Evolutionary conservation across 1,140 invertebrate genomes (phyloP).

Genomic region (Aphaenogaster ashmeadi): DNA sequence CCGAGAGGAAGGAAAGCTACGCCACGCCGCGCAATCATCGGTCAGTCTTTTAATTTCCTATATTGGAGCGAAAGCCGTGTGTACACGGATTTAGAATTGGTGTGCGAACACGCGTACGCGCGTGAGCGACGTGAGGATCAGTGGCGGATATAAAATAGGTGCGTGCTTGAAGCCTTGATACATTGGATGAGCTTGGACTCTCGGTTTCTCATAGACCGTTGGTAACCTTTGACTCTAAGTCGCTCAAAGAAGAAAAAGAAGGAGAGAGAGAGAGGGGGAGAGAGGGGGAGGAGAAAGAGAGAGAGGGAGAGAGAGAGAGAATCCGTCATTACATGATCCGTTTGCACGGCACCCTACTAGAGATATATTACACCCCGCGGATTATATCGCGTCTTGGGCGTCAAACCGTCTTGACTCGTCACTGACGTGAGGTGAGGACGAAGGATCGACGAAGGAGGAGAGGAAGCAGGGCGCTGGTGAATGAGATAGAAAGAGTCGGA

Average conservation of each 20-base stretch:
- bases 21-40: slow-evolving; percentile 82
- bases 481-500: slow-evolving; percentile 43
- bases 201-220: not conserved
- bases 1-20: slow-evolving; percentile 58
- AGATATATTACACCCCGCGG: slow-evolving; percentile 17
- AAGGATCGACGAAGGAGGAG: slow-evolving; percentile 11
- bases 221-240: not conserved
- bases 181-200: not conserved
- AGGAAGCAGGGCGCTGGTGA: slow-evolving; percentile 23
- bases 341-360: not conserved
- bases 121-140: slow-evolving; percentile 39
- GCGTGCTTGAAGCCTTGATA: not conserved
- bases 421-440: slow-evolving; percentile 50
- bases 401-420: slow-evolving; percentile 47
- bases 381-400: slow-evolving; percentile 41
- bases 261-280: too few species aligned
- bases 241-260: not conserved
- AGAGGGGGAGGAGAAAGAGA: not conserved
- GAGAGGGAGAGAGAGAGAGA: not conserved
- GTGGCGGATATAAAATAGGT: slow-evolving; percentile 23
- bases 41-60: slow-evolving; percentile 86
- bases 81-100: slow-evolving; percentile 12
- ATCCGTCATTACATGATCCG: slow-evolving; percentile 8
- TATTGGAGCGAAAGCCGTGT: slow-evolving; percentile 74
- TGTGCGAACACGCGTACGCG: slow-evolving; percentile 61